phyloP scores from a whole-genome alignment of 2,113 vertebrate genomes.

The Megaceryle maxima region DNA sequence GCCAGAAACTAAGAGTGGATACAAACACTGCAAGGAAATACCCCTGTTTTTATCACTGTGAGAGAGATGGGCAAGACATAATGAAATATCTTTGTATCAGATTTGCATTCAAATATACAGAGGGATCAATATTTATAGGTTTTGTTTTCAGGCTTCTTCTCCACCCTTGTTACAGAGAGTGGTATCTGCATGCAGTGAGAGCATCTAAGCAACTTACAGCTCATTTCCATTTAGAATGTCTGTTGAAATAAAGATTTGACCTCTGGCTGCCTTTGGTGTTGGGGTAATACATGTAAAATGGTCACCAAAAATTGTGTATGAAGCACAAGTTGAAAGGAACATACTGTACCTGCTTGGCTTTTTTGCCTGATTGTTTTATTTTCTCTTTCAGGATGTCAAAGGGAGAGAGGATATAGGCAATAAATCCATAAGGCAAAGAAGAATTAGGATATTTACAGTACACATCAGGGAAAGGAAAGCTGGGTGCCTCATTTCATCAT shows the following conservation, averaged over 20 bases:
- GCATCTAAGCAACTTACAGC: slow-evolving; percentile 43
- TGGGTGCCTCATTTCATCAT: neutral
- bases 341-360: neutral
- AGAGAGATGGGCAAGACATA: neutral
- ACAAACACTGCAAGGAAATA: neutral
- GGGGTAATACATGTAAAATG: slow-evolving; percentile 56
- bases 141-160: slow-evolving; percentile 49
- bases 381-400: slow-evolving; percentile 15
- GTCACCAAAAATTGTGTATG: slow-evolving; percentile 50
- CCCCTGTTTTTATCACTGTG: neutral
- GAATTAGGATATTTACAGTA: slow-evolving; percentile 3
- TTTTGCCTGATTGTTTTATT: neutral
- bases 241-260: slow-evolving; percentile 74
- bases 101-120: slow-evolving; percentile 28
- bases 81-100: neutral
- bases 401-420: neutral
- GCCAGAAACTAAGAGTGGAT: neutral
- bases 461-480: neutral
- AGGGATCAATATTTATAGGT: slow-evolving; percentile 46
- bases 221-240: slow-evolving; percentile 78
- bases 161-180: slow-evolving; percentile 9
- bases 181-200: slow-evolving; percentile 41
- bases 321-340: slow-evolving; percentile 30
- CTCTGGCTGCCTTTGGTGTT: slow-evolving; percentile 43
- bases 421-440: slow-evolving; percentile 30